phyloP scores from a whole-genome alignment of 1,140 invertebrate species.

The Drosophila leontia region DNA sequence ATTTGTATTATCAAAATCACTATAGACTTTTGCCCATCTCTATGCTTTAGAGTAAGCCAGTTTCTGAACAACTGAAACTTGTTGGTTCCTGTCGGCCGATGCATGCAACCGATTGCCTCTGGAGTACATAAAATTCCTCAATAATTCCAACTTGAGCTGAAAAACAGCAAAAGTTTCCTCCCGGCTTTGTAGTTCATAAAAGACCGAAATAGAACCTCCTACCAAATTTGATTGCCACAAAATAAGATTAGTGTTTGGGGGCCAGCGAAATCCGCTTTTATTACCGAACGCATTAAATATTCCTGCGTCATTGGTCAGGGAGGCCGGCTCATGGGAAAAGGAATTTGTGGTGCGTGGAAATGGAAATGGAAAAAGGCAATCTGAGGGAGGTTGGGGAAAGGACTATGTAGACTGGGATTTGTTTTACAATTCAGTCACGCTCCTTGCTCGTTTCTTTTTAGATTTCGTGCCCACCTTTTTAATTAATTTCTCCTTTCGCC shows the following conservation, averaged over 20 bases:
- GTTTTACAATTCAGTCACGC: slow-evolving; percentile 78
- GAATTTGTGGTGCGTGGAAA: slow-evolving; percentile 48
- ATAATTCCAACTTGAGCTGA: slow-evolving; percentile 50
- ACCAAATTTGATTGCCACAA: slow-evolving; percentile 52
- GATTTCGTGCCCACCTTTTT: slow-evolving; percentile 65
- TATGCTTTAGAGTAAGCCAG: neutral
- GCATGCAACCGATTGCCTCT: slow-evolving; percentile 73
- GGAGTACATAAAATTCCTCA: slow-evolving; percentile 64
- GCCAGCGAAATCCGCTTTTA: slow-evolving; percentile 73
- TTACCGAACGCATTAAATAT: slow-evolving; percentile 78
- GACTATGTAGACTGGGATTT: slow-evolving; percentile 52
- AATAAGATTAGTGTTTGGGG: slow-evolving; percentile 73
- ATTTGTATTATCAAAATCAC: too few species aligned
- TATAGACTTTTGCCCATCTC: too few species aligned
- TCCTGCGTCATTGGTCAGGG: slow-evolving; percentile 69
- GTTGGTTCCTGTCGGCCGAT: slow-evolving; percentile 32
- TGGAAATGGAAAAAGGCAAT: slow-evolving; percentile 13
- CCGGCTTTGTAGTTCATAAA: slow-evolving; percentile 61
- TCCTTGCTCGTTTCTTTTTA: slow-evolving; percentile 54
- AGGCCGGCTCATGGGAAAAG: neutral
- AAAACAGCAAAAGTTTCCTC: slow-evolving; percentile 42
- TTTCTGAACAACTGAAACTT: slow-evolving; percentile 10
- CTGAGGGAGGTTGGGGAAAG: neutral
- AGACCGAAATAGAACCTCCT: slow-evolving; percentile 22
- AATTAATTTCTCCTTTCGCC: slow-evolving; percentile 71